phyloP scores from a whole-genome alignment of 2,113 vertebrate species.

The Poicephalus meyeri region DNA sequence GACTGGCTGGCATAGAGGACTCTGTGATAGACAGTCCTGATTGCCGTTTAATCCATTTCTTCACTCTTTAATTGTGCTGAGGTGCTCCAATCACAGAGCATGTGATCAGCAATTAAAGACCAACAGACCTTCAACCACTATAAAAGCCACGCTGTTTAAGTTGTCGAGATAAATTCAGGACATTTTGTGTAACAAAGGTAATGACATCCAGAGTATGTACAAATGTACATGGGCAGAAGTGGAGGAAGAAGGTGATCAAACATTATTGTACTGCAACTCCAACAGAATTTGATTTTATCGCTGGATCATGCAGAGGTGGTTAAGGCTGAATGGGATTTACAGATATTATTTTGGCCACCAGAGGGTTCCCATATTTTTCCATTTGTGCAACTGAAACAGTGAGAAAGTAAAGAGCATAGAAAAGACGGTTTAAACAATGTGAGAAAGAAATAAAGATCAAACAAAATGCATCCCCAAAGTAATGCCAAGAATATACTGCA shows the following conservation, averaged over 20 bases:
- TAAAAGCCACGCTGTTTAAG: neutral
- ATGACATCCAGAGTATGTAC: neutral
- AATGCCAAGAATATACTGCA: neutral
- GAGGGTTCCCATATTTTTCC: constrained; percentile 59
- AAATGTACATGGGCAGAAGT: neutral
- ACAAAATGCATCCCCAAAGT: neutral
- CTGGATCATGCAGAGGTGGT: neutral
- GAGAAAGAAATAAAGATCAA: neutral
- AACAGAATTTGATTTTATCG: neutral
- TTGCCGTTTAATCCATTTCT: neutral
- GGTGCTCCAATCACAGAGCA: neutral
- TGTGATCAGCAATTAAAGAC: neutral
- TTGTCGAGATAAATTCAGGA: neutral
- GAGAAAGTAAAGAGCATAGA: neutral
- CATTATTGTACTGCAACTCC: neutral
- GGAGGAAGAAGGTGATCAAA: neutral
- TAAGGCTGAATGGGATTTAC: constrained; percentile 40
- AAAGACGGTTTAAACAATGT: neutral
- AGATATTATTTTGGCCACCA: constrained; percentile 59
- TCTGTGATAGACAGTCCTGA: neutral
- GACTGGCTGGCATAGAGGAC: neutral
- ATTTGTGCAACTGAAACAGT: neutral
- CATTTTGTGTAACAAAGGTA: neutral
- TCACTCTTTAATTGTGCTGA: neutral
- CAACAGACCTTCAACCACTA: constrained; percentile 26